Evolutionary conservation across 2,888 invertebrate genomes (phyloP), one percentile per base, ranked within the genome.

Genomic region (Falcaria lacertinaria): DNA sequence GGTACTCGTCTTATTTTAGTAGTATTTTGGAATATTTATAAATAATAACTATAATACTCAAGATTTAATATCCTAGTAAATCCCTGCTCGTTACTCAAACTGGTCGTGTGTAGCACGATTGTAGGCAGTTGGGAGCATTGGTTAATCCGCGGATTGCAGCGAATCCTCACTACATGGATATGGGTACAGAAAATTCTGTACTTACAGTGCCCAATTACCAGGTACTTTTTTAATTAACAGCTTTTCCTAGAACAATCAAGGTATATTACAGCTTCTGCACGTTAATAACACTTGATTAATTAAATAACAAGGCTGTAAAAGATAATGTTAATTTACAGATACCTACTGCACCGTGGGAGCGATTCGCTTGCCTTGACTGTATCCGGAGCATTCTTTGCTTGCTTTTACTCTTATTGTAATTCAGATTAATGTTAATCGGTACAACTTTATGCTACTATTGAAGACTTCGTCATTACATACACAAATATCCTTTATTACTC

Each of bases 101-200:
- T 16, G 53, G 14, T 44, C 40, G 63, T 74, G 44, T 69, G 66
- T 74, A 16, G 34, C 14, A 19, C 5, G 14, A 40, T 44, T 45
- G 55, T 64, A 50, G 57, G 64, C 60, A 70, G 63, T 60, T 57
- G 64, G 72, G 54, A 58, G 74, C 67, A 63, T 71, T 72, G 56
- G 70, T 66, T 74, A 74, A 69, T 72, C 65, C 68, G 59, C 55
- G 64, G 57, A 70, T 60, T 69, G 58, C 65, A 61, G 68, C 57
- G 60, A 64, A 72, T 61, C 60, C 58, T 11, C 13, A n/a, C 15
- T 39, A 33, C 55, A 49, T 47, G n/a, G n/a, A n/a, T n/a, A n/a
- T n/a, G n/a, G n/a, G n/a, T n/a, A n/a, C n/a, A n/a, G n/a, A n/a
- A n/a, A n/a, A n/a, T n/a, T n/a, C n/a, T n/a, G n/a, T n/a, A n/a